These are phyloP conservation scores for Zhuqinia jingwanae DNA, from an alignment of 2,888 invertebrate genomes.

Conservation along the genomic window DNA sequence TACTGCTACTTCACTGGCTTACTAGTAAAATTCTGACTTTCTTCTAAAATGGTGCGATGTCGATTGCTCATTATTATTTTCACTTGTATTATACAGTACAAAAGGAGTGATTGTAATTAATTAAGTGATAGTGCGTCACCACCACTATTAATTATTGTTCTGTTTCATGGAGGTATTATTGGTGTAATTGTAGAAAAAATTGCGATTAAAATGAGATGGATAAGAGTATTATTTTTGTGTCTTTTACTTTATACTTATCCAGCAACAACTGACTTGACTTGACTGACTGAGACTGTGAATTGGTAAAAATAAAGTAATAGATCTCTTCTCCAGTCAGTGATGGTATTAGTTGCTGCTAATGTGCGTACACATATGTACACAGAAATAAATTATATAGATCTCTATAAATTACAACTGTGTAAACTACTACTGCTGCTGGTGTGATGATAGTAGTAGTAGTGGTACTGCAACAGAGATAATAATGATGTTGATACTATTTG, in stretches of 20 bases:
- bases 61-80: conserved; percentile 48
- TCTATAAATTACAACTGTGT: conserved; percentile 44
- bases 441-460: neutral
- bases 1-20: conserved; percentile 24
- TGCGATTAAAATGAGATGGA: neutral
- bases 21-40: neutral
- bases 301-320: conserved; percentile 44
- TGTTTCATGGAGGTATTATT: neutral
- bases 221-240: neutral
- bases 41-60: conserved; percentile 12
- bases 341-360: neutral
- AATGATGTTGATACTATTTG: neutral
- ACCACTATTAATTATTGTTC: too few relatives aligned
- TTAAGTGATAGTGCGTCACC: neutral
- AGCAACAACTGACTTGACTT: conserved; percentile 56
- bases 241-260: conserved; percentile 10
- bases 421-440: neutral
- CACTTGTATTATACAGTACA: neutral
- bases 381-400: conserved; percentile 23
- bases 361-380: conserved; percentile 4
- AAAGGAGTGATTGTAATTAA: neutral
- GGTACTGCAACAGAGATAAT: too few relatives aligned
- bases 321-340: neutral
- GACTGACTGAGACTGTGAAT: conserved; percentile 52
- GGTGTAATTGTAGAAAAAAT: neutral